Conservation (phyloP, 2,797 vertebrate species). For the Sciaenops ocellatus region DNA sequence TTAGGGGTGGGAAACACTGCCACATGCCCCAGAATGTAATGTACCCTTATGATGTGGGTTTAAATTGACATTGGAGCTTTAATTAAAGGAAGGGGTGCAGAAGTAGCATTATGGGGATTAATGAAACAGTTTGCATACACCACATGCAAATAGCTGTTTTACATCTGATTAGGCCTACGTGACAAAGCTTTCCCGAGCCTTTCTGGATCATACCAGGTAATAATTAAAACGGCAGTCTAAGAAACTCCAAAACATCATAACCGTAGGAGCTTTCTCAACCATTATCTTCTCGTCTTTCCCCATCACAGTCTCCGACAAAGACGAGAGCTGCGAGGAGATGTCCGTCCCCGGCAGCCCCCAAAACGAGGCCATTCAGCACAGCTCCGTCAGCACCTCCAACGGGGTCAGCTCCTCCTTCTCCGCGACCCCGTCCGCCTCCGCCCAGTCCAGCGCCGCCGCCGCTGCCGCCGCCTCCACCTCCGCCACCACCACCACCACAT, state of each 20-base stretch:
- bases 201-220: constrained; percentile 31
- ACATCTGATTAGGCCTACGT: constrained; percentile 65
- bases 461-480: constrained; percentile 79
- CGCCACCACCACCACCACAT: constrained; percentile 77
- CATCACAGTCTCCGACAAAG: constrained; percentile 91
- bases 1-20: constrained; percentile 83
- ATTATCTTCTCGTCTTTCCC: not conserved
- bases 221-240: not conserved
- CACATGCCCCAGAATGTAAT: constrained; percentile 84
- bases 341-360: constrained; percentile 95
- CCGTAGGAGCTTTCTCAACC: not conserved
- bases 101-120: constrained; percentile 81
- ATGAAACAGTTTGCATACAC: constrained; percentile 72
- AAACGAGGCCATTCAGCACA: constrained; percentile 97
- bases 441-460: constrained; percentile 77
- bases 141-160: constrained; percentile 70
- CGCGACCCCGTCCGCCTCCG: constrained; percentile 84
- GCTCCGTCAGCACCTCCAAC: constrained; percentile 99
- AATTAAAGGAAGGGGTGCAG: constrained; percentile 83
- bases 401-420: constrained; percentile 94
- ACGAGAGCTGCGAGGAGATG: constrained; percentile 96
- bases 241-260: not conserved
- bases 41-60: constrained; percentile 88
- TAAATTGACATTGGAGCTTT: constrained; percentile 89
- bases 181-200: constrained; percentile 40